Base-by-base conservation (phyloP, 2,797 vertebrate genomes). In the Alectoris magna region DNA sequence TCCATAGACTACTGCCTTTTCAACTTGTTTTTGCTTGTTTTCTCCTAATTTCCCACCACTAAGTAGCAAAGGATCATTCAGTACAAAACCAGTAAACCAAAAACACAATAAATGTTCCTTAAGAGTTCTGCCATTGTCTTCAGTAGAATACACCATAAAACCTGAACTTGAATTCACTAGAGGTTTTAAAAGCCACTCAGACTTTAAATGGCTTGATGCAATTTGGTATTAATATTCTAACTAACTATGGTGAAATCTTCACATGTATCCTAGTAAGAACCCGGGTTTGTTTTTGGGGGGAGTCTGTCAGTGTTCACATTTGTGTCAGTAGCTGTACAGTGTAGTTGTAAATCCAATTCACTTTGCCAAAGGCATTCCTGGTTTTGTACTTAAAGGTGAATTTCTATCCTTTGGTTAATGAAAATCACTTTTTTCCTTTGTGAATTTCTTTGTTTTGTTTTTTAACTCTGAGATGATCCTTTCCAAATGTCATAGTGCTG, bases 401-500 rank as follows among this genome's bases (percentile, higher is more conserved):
- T 94, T 95, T 91, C 84, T 95, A 39, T 87, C 84, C 92, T 90
- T 86, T 79, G 53, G 60, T 90, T 95, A 92, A 95, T 90, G 87
- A 90, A 96, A 96, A 93, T 36, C 53, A 79, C 29, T 81, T 95
- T 92, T 91, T 84, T 7, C 88, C 93, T 84, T 66, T 68, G 94
- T 94, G 94, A 90, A 68, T 93, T 95, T 91, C 64, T 91, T 84
- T 90, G 38, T 94, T 95, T 91, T 95, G 62, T 84, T 92, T 94
- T 87, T 92, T 94, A 86, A 69, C 74, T 92, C 83, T 10, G 22
- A 91, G 38, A 27, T 95, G 93, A 96, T 96, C 96, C 95, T 96
- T 95, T 96, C 85, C 92, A 96, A 96, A 96, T 96, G 94, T 96
- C 95, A 96, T 84, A 86, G 92, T 62, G 71, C 60, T 90, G 1